Base-by-base conservation (phyloP, 2,888 invertebrate genomes). In the Drosophila tripunctata region DNA sequence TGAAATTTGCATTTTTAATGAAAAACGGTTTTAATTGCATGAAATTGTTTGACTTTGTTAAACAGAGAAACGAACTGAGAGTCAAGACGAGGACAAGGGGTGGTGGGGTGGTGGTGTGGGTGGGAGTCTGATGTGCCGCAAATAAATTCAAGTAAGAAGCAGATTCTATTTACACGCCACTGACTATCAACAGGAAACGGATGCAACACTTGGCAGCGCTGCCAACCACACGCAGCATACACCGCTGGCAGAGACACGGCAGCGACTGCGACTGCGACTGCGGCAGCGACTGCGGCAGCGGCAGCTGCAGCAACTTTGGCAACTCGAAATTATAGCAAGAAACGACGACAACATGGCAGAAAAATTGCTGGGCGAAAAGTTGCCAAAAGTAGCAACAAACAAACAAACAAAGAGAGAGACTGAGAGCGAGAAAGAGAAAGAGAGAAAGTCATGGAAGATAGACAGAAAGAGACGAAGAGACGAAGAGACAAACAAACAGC, bases 1-100 rank as follows among this genome's bases (percentile, higher is more conserved):
- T 85, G 77, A 86, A 86, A 87, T 88, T 88, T 87, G 82, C 89
- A 88, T 88, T 87, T 87, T 87, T 88, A 88, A 88, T 88, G 86
- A 88, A 86, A 88, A 87, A 82, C 82, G 85, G 71, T 78, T 82
- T 84, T 87, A 87, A 87, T 87, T 87, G 89, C 88, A 84, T 79
- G 79, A 88, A 88, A 82, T 88, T 88, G 89, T 88, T 88, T 82
- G 86, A 73, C 82, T 83, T 85, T 83, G 87, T 76, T 81, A 88
- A 87, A 87, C 79, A 88, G 75, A 44, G 43, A 75, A n/a, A 50
- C 61, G 60, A 64, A 27, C 48, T 17, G n/a, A 12, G 48, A 8
- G 10, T n/a, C 24, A 33, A 10, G 19, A 8, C 10, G 12, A n/a
- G 14, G 10, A 8, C 3, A 3, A 55, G 54, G 67, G 17, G 55